Conservation (phyloP, 2,888 invertebrate genomes). For the Zele albiditarsus region DNA sequence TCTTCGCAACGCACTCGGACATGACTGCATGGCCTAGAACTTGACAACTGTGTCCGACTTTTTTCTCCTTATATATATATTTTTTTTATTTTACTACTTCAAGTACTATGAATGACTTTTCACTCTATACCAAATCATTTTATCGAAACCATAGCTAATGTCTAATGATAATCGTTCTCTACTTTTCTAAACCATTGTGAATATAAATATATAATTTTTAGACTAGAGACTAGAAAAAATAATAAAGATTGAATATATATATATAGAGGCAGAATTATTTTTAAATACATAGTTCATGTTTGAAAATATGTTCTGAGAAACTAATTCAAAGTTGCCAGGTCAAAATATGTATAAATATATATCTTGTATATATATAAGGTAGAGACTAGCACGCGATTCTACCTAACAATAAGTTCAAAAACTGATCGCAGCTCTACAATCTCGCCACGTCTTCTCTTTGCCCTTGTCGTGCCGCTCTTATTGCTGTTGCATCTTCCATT, state of each 20-base stretch:
- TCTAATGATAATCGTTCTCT: not conserved
- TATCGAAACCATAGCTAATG: not conserved
- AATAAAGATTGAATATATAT: no score
- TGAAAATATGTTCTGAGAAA: not conserved
- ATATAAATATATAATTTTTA: not conserved
- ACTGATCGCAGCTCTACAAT: not conserved
- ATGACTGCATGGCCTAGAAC: conserved; percentile 31
- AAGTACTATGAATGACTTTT: not conserved
- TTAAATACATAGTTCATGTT: not conserved
- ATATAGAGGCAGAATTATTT: not conserved
- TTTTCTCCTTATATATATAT: not conserved
- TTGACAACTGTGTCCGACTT: conserved; percentile 18
- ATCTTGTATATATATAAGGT: not conserved
- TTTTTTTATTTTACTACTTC: not conserved
- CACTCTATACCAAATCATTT: not conserved
- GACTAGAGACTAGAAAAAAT: no score
- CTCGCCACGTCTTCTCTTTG: not conserved
- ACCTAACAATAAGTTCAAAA: not conserved
- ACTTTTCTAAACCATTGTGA: not conserved
- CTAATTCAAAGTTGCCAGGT: conserved; percentile 2
- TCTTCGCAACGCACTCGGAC: conserved; percentile 5
- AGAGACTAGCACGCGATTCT: not conserved
- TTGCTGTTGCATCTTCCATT: not conserved
- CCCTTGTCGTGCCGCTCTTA: not conserved
- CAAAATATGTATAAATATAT: not conserved